Evolutionary conservation across 2,888 invertebrate genomes (phyloP).

Genomic region (Caenorhabditis imperialis): DNA sequence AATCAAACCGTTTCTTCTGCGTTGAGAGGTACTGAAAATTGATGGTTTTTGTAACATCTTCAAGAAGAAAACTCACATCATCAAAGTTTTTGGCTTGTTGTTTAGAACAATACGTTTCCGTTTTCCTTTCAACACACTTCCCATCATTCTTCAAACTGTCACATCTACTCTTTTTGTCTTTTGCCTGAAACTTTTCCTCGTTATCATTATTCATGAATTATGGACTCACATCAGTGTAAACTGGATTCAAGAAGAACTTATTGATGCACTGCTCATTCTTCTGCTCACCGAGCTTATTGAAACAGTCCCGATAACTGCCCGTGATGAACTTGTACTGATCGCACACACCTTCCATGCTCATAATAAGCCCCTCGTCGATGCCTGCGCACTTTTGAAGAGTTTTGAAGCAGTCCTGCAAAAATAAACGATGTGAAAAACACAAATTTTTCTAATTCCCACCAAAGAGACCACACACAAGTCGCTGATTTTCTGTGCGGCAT

Average conservation of each 20-base stretch:
- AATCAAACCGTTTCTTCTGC: slow-evolving; percentile 14
- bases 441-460: too few species aligned
- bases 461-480: too few species aligned
- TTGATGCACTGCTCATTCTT: slow-evolving; percentile 4
- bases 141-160: slow-evolving; percentile 20
- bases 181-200: slow-evolving; percentile 4
- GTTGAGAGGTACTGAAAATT: slow-evolving; percentile 21
- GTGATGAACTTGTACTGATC: slow-evolving; percentile 19
- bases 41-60: not conserved
- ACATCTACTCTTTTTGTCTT: slow-evolving; percentile 12
- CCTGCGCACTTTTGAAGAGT: slow-evolving; percentile 29
- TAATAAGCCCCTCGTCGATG: slow-evolving; percentile 9
- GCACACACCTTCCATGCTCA: slow-evolving; percentile 24
- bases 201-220: too few species aligned
- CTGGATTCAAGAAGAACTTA: slow-evolving; percentile 22
- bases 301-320: slow-evolving; percentile 14
- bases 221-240: slow-evolving; percentile 26
- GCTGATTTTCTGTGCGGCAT: too few species aligned
- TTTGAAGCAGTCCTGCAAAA: slow-evolving; percentile 29
- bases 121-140: slow-evolving; percentile 18
- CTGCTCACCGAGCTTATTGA: not conserved
- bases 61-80: slow-evolving; percentile 11
- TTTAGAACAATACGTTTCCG: slow-evolving; percentile 14
- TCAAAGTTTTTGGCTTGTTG: slow-evolving; percentile 16
- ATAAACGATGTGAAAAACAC: too few species aligned